Evolutionary conservation across 2,113 vertebrate species (phyloP), one percentile per base, ranked within the genome.

Genomic region (Pomatorhinus ruficollis): DNA sequence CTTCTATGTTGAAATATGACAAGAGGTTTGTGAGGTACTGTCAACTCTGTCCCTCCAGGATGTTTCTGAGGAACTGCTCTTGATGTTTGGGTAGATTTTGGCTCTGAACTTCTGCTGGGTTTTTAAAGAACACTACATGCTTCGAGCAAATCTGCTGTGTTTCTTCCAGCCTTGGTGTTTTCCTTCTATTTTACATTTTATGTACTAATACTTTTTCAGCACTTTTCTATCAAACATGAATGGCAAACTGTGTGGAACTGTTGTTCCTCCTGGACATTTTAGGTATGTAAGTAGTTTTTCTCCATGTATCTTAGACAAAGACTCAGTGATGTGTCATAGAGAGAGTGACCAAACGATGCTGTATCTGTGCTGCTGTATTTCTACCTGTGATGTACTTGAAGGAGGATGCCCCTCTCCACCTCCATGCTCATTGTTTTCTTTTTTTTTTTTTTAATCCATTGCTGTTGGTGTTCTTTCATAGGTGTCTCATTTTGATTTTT

Each of bases 341-440:
- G 85, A 82, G 74, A 83, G 82, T 92, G 95, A 95, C 93, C 94
- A 83, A 97, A 96, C 19, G 5, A 88, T 85, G 93, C 87, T 95
- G 71, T 95, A 68, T 78, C 50, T 37, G 87, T 97, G 93, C 95
- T 95, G 88, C 96, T 95, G 90, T 96, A 87, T 93, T 95, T 93
- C 92, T 94, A 13, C 93, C 74, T 83, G 89, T 92, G 85, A 89
- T 74, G 88, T 97, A 97, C 96, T 97, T 97, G 96, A 98, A 96
- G 94, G 81, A 97, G 79, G 81, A 79, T 83, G 86, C 81, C 56
- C 82, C 63, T 87, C 64, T 87, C 87, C 65, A 56, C 61, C 90
- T 94, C 86, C 72, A 15, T 47, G 37, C 82, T 84, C 69, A 30
- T 80, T 90, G 24, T 19, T 83, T 83, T 44, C 8, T 33, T 54